Conservation (phyloP, 1,140 invertebrate genomes). For the Drosophila auraria region DNA sequence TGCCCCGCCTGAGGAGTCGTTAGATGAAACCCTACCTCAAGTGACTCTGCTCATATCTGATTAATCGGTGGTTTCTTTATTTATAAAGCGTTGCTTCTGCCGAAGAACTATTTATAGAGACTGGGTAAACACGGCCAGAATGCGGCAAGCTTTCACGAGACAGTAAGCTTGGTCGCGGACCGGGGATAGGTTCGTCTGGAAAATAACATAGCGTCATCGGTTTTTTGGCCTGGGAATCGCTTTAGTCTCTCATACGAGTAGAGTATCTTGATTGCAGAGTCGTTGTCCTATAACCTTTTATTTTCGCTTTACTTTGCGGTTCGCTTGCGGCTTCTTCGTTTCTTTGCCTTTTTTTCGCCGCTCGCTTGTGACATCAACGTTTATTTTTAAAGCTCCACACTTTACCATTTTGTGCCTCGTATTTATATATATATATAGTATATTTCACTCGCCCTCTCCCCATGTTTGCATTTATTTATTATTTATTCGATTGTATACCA, state of each 20-base stretch:
- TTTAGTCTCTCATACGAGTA: conserved; percentile 22
- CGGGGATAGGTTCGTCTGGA: conserved; percentile 43
- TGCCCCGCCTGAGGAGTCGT: background rate
- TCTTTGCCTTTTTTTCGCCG: conserved; percentile 16
- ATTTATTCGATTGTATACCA: conserved; percentile 61
- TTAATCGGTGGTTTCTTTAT: conserved; percentile 57
- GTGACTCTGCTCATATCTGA: conserved; percentile 39
- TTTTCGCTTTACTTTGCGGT: conserved; percentile 47
- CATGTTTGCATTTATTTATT: conserved; percentile 73
- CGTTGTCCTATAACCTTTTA: conserved; percentile 82
- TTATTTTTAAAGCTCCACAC: conserved; percentile 77
- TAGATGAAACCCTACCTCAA: conserved; percentile 65
- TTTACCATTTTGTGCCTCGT: conserved; percentile 42
- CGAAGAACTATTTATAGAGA: conserved; percentile 60
- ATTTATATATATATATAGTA: conserved; percentile 36
- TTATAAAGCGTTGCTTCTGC: conserved; percentile 54
- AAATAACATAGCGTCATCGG: conserved; percentile 50
- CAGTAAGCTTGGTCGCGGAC: conserved; percentile 33
- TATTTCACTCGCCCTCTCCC: conserved; percentile 45
- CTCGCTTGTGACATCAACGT: conserved; percentile 74
- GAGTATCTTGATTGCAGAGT: conserved; percentile 54
- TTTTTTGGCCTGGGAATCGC: conserved; percentile 25
- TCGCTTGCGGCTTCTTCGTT: conserved; percentile 19
- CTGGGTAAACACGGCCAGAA: conserved; percentile 50
- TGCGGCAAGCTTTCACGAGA: conserved; percentile 66